These are phyloP conservation scores for Salvator merianae DNA, from an alignment of 2,113 vertebrate genomes.

Conservation along the genomic window DNA sequence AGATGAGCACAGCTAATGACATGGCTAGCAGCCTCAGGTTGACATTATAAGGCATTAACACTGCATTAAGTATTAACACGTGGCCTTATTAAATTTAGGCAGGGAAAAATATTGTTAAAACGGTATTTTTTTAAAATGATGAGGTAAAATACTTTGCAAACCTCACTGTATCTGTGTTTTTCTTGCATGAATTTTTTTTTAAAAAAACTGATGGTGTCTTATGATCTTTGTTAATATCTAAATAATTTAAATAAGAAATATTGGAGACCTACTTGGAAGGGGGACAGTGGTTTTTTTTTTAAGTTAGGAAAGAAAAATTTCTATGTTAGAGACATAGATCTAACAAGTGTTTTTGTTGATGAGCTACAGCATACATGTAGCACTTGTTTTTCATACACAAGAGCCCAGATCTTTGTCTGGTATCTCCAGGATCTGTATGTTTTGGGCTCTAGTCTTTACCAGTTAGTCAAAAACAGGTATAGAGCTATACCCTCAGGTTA, in stretches of 20 bases:
- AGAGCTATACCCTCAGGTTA: too few relatives aligned
- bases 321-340: background rate
- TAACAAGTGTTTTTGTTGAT: too few relatives aligned
- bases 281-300: background rate
- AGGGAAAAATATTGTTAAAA: conserved; percentile 33
- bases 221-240: background rate
- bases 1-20: conserved; percentile 38
- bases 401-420: background rate
- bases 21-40: conserved; percentile 44
- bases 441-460: too few relatives aligned
- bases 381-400: background rate
- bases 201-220: background rate
- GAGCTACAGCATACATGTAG: background rate
- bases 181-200: background rate
- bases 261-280: background rate
- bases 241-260: background rate
- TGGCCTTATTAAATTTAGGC: conserved; percentile 39
- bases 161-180: background rate
- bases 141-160: background rate
- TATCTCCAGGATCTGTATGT: too few relatives aligned
- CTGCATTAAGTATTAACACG: conserved; percentile 35
- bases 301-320: too few relatives aligned
- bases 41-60: conserved; percentile 37
- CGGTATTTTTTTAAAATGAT: conserved; percentile 30
- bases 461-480: too few relatives aligned